These are phyloP conservation scores for Metopia argyrocephala DNA, from an alignment of 2,888 invertebrate genomes.

Conservation along the genomic window DNA sequence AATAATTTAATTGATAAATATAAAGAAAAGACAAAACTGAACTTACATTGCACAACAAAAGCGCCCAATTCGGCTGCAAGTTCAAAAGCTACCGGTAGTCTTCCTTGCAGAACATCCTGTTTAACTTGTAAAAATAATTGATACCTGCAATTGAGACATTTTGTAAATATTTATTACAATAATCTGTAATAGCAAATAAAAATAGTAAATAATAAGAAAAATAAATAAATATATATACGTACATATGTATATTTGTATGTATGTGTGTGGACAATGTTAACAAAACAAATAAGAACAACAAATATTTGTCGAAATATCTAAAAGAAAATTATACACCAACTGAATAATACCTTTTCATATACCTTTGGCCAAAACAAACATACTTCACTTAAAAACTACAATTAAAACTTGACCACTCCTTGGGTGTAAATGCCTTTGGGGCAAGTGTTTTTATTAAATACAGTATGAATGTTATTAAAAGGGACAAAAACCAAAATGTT, in stretches of 20 bases:
- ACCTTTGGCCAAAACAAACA: slow-evolving; percentile 36
- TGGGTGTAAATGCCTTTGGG: not conserved
- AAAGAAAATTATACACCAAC: not conserved
- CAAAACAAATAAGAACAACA: slow-evolving; percentile 4
- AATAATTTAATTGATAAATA: no score
- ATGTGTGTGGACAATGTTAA: no score
- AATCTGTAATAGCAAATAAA: slow-evolving; percentile 18
- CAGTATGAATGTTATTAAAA: not conserved
- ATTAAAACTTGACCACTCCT: not conserved
- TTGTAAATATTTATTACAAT: slow-evolving; percentile 37
- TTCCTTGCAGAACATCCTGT: slow-evolving; percentile 96
- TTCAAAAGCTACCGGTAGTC: slow-evolving; percentile 94
- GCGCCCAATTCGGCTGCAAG: slow-evolving; percentile 94
- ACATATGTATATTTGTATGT: not conserved
- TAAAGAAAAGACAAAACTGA: slow-evolving; percentile 1
- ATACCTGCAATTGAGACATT: slow-evolving; percentile 83
- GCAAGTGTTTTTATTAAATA: not conserved
- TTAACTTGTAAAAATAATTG: slow-evolving; percentile 98
- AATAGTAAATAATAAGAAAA: slow-evolving; percentile 15
- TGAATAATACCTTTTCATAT: slow-evolving; percentile 6
- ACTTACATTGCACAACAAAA: slow-evolving; percentile 96
- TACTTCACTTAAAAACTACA: slow-evolving; percentile 3
- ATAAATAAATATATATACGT: not conserved
- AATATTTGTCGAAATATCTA: slow-evolving; percentile 9
- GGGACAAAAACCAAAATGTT: not conserved